Conservation (phyloP, 2,113 vertebrate genomes). For the Heteronetta atricapilla region DNA sequence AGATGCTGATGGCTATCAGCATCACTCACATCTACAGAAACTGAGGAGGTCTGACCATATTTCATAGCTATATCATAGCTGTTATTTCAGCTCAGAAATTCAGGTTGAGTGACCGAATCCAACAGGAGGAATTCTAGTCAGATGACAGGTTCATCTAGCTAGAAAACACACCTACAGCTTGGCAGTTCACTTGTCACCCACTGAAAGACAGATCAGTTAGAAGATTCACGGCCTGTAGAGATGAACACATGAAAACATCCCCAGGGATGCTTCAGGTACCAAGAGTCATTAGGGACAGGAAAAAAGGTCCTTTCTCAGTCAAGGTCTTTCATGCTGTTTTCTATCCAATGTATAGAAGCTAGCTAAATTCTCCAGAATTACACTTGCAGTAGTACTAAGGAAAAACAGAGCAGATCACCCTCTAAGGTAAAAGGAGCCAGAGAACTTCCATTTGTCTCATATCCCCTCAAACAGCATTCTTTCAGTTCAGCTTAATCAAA, state of each 20-base stretch:
- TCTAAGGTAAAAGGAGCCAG: neutral
- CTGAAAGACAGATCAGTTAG: neutral
- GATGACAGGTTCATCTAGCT: neutral
- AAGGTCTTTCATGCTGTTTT: neutral
- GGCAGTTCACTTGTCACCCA: neutral
- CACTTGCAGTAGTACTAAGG: neutral
- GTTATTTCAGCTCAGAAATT: slow-evolving; percentile 25
- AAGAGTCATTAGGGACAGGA: neutral
- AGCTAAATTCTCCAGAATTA: neutral
- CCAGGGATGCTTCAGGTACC: neutral
- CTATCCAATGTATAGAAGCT: neutral
- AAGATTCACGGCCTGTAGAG: neutral
- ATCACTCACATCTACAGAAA: neutral
- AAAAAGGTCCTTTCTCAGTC: neutral
- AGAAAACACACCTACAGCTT: neutral
- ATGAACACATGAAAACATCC: neutral
- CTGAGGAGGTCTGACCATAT: neutral
- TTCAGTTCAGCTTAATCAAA: neutral
- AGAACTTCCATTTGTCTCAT: neutral
- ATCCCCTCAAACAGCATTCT: neutral
- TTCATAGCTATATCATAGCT: neutral
- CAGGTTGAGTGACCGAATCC: neutral
- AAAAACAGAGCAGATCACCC: neutral
- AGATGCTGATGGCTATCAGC: neutral
- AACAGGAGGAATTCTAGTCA: neutral